phyloP scores from a whole-genome alignment of 1,140 invertebrate genomes.

The Apis dorsata region DNA sequence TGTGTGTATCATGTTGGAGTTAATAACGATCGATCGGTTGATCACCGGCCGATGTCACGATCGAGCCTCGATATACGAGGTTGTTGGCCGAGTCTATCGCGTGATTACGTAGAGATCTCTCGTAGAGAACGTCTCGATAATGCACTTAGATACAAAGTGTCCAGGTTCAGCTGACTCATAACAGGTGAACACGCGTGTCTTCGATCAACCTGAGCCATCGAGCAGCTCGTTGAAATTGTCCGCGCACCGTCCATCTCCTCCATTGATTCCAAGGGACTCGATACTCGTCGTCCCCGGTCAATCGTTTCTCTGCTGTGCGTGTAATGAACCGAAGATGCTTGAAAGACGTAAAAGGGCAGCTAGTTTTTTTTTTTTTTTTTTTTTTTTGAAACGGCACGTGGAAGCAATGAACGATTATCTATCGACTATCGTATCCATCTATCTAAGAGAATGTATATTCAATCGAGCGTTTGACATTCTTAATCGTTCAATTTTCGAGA shows the following conservation, averaged over 20 bases:
- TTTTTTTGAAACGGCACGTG: not conserved
- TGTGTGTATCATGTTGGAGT: slow-evolving; percentile 9
- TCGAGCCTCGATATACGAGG: slow-evolving; percentile 35
- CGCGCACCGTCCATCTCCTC: not conserved
- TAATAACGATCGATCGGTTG: slow-evolving; percentile 37
- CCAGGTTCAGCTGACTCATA: slow-evolving; percentile 63
- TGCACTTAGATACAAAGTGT: slow-evolving; percentile 30
- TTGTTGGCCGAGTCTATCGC: slow-evolving; percentile 46
- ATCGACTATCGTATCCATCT: not conserved
- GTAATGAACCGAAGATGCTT: slow-evolving; percentile 23
- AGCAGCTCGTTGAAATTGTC: slow-evolving; percentile 36
- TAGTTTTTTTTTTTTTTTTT: not conserved
- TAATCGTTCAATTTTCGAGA: not conserved
- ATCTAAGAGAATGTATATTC: not conserved
- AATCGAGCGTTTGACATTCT: not conserved
- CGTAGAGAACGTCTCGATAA: slow-evolving; percentile 32
- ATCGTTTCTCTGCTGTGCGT: slow-evolving; percentile 12
- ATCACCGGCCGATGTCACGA: slow-evolving; percentile 41
- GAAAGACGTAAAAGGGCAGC: slow-evolving; percentile 7
- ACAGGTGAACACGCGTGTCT: slow-evolving; percentile 56
- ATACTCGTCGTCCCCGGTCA: not conserved
- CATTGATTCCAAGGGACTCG: not conserved
- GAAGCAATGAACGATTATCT: slow-evolving; percentile 1
- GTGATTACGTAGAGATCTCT: slow-evolving; percentile 34
- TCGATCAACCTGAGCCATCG: slow-evolving; percentile 21